Conservation (phyloP, 2,797 vertebrate species). For the Sebastes flavidus region DNA sequence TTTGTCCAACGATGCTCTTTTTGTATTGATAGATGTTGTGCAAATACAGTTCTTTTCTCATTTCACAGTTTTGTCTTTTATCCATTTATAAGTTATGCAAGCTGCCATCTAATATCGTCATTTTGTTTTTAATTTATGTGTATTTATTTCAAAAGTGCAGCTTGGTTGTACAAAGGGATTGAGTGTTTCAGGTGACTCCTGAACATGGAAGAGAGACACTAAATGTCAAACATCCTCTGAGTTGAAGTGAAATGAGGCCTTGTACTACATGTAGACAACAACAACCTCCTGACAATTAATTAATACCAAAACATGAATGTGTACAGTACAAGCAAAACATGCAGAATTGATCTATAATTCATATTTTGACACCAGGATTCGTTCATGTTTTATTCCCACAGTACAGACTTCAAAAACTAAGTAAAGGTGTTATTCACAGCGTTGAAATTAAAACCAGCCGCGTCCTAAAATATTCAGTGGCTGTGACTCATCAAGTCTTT, state of each 20-base stretch:
- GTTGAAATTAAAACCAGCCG: slow-evolving; percentile 8
- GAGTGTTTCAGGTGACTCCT: too few species aligned
- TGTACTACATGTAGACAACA: neutral
- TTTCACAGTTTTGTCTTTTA: too few species aligned
- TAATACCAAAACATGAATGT: neutral
- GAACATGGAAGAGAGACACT: neutral
- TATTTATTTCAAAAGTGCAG: neutral
- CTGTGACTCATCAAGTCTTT: slow-evolving; percentile 37
- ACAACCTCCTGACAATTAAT: neutral
- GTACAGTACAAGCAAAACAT: neutral
- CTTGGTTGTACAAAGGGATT: too few species aligned
- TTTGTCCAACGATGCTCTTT: too few species aligned
- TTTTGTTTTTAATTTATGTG: too few species aligned
- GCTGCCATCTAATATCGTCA: too few species aligned
- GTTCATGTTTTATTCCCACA: neutral
- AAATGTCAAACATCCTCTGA: neutral
- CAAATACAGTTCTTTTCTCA: too few species aligned
- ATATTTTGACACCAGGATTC: neutral
- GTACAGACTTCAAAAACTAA: neutral
- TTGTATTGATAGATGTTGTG: too few species aligned
- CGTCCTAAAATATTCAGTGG: slow-evolving; percentile 12
- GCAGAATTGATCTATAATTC: neutral
- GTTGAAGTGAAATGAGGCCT: neutral
- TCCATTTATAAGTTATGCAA: too few species aligned
- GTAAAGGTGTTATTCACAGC: neutral